These are phyloP conservation scores for Idaea straminata DNA, from an alignment of 2,888 invertebrate genomes.

Conservation along the genomic window DNA sequence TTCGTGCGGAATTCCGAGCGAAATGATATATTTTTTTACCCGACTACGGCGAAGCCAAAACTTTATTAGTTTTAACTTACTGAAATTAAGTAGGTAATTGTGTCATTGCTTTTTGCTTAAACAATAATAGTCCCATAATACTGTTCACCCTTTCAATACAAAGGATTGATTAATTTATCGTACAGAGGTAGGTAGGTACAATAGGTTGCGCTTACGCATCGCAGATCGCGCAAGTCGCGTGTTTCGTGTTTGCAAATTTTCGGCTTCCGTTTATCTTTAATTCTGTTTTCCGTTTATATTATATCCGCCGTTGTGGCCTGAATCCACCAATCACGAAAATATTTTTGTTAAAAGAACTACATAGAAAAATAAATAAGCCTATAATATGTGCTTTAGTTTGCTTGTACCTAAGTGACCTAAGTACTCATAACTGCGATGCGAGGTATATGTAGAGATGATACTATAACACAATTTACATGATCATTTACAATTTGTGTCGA, in stretches of 20 bases:
- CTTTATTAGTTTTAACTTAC: no score
- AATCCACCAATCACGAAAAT: constrained; percentile 26
- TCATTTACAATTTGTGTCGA: no score
- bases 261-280: constrained; percentile 65
- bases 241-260: constrained; percentile 51
- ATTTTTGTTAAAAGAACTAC: not conserved
- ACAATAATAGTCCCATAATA: not conserved
- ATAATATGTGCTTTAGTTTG: not conserved
- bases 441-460: no score
- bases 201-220: constrained; percentile 26
- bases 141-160: not conserved
- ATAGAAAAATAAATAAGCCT: not conserved
- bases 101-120: not conserved
- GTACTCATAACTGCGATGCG: no score
- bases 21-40: not conserved
- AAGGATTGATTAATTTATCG: not conserved
- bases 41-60: no score
- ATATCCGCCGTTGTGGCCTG: constrained; percentile 43
- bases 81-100: no score
- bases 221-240: constrained; percentile 51
- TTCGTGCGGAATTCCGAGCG: not conserved
- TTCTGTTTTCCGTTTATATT: constrained; percentile 45
- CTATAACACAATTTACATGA: no score
- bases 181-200: constrained; percentile 3
- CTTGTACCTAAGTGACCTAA: not conserved